phyloP scores from a whole-genome alignment of 1,140 invertebrate genomes.

The Ylistrum balloti region DNA sequence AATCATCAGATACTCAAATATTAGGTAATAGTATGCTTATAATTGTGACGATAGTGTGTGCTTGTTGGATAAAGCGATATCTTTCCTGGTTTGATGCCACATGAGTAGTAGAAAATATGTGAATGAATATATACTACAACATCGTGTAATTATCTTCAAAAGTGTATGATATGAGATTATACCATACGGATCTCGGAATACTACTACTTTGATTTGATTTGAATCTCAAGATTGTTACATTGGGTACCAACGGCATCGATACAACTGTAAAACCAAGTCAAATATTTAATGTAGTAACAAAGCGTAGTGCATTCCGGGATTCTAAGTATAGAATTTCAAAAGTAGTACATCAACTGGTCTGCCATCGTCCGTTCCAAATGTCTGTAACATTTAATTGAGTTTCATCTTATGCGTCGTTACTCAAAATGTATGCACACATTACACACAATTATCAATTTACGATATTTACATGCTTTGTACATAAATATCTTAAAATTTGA shows the following conservation, averaged over 20 bases:
- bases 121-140: background rate
- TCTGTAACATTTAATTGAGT: background rate
- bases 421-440: background rate
- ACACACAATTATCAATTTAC: background rate
- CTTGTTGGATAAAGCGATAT: constrained; percentile 13
- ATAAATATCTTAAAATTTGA: too few relatives aligned
- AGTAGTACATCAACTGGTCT: background rate
- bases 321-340: background rate
- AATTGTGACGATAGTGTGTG: background rate
- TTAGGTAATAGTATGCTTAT: background rate
- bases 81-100: background rate
- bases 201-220: too few relatives aligned
- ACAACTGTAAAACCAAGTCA: too few relatives aligned
- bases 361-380: background rate
- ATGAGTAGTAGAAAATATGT: background rate
- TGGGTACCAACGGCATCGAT: too few relatives aligned
- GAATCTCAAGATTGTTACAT: too few relatives aligned
- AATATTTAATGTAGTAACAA: too few relatives aligned
- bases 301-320: background rate
- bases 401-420: background rate
- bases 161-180: background rate
- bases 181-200: background rate
- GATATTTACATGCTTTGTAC: too few relatives aligned
- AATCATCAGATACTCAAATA: constrained; percentile 13
- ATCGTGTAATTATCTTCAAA: background rate